These are phyloP conservation scores for Drosophila punjabiensis DNA, from an alignment of 1,140 invertebrate genomes.

Conservation along the genomic window DNA sequence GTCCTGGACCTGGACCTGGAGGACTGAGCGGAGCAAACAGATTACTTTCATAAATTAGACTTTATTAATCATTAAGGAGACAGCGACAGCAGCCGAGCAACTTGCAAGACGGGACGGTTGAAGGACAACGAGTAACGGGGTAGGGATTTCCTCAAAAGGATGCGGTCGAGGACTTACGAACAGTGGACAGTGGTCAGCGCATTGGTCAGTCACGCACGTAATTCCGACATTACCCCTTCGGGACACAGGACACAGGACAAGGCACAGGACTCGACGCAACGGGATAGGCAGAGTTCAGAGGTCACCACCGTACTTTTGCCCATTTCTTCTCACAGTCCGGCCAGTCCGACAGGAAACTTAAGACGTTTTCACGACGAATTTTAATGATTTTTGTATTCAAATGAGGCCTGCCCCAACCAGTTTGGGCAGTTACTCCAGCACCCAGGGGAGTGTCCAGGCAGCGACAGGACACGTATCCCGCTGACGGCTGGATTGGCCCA, in stretches of 20 bases:
- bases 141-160: slow-evolving; percentile 57
- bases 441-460: slow-evolving; percentile 62
- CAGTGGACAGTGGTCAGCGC: slow-evolving; percentile 78
- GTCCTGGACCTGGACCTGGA: slow-evolving; percentile 8
- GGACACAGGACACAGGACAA: slow-evolving; percentile 22
- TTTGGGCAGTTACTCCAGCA: slow-evolving; percentile 45
- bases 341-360: slow-evolving; percentile 72
- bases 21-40: slow-evolving; percentile 64
- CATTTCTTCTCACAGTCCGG: slow-evolving; percentile 79
- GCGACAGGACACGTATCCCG: slow-evolving; percentile 37
- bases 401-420: slow-evolving; percentile 65
- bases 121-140: slow-evolving; percentile 75
- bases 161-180: slow-evolving; percentile 63
- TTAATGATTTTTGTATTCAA: slow-evolving; percentile 84
- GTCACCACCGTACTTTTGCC: slow-evolving; percentile 81
- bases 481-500: slow-evolving; percentile 56
- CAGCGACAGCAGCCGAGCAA: slow-evolving; percentile 39
- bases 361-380: slow-evolving; percentile 80
- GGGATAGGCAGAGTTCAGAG: slow-evolving; percentile 78
- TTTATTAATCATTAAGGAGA: slow-evolving; percentile 83
- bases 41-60: slow-evolving; percentile 84
- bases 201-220: slow-evolving; percentile 81
- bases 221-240: slow-evolving; percentile 62
- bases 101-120: slow-evolving; percentile 45
- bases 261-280: slow-evolving; percentile 16